phyloP scores from a whole-genome alignment of 2,113 vertebrate species.

The Alectura lathami region DNA sequence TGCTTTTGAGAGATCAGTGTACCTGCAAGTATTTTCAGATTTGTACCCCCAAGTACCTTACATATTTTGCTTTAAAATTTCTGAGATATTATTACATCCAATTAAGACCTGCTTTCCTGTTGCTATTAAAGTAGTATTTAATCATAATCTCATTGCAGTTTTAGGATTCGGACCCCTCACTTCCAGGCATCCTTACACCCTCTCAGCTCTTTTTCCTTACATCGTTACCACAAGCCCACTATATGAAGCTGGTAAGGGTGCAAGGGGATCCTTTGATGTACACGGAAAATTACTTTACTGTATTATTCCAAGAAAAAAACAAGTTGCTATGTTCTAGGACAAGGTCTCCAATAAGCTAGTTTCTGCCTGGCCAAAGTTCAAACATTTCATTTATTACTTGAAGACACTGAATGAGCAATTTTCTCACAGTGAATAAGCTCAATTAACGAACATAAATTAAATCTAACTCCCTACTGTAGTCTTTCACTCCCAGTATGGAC shows the following conservation, averaged over 20 bases:
- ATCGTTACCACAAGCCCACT: neutral
- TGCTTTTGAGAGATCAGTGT: neutral
- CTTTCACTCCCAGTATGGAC: neutral
- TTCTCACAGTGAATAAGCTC: slow-evolving; percentile 1
- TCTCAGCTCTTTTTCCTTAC: neutral
- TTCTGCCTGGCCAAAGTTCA: slow-evolving; percentile 6
- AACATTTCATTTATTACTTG: neutral
- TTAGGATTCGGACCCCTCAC: neutral
- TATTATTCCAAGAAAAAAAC: neutral
- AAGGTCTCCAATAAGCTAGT: neutral
- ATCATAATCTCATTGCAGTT: neutral
- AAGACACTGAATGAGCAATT: neutral
- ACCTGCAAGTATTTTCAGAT: neutral
- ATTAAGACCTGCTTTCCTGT: neutral
- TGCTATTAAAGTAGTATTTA: slow-evolving; percentile 4
- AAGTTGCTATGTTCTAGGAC: neutral
- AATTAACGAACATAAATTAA: slow-evolving; percentile 43
- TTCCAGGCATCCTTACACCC: neutral
- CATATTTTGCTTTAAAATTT: neutral
- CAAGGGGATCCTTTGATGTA: neutral
- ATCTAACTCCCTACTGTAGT: neutral
- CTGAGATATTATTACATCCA: neutral
- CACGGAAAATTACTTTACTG: neutral
- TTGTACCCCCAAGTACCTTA: neutral
- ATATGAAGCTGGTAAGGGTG: neutral